Evolutionary conservation across 2,113 vertebrate genomes (phyloP), one percentile per base, ranked within the genome.

Genomic region (Xyrauchen texanus): DNA sequence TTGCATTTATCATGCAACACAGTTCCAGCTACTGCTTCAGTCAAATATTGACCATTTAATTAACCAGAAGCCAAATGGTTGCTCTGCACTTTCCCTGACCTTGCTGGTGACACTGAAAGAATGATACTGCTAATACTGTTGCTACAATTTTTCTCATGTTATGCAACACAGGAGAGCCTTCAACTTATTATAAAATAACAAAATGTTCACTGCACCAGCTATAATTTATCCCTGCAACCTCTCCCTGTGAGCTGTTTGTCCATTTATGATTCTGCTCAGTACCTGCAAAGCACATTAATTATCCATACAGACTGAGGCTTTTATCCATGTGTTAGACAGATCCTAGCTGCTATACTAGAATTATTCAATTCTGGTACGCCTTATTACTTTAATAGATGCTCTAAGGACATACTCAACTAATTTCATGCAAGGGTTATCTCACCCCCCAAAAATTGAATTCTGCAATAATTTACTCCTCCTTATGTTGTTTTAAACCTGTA

Each of bases 201-300:
- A 65, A 58, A 58, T n/a, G 34, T 74, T n/a, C 46, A 65, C 61
- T 65, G 73, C 49, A n/a, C 49, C 51, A 64, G 74, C 74, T 65
- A 49, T 12, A 34, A 34, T 34, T 34, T 34, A 34, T 34, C 21
- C 21, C 21, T 34, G 21, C 21, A 34, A 34, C 9, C 55, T 44
- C 61, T 76, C 12, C 21, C 21, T 8, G 5, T 44, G 47, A 64
- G 47, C 73, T 44, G 45, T 34, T 7, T 11, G 3, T 65, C 53
- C 8, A 76, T 76, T 76, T 76, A 70, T 46, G 79, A 73, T 61
- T 78, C 44, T 66, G 55, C 60, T 44, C 47, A 11, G 44, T 79
- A 79, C 45, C 66, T 65, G 77, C 51, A 73, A 79, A 78, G 81
- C 70, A 58, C 73, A 58, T 79, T 34, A 83, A 79, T 83, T 79